Conservation (phyloP, 2,797 vertebrate genomes). For the Gastrophryne carolinensis region DNA sequence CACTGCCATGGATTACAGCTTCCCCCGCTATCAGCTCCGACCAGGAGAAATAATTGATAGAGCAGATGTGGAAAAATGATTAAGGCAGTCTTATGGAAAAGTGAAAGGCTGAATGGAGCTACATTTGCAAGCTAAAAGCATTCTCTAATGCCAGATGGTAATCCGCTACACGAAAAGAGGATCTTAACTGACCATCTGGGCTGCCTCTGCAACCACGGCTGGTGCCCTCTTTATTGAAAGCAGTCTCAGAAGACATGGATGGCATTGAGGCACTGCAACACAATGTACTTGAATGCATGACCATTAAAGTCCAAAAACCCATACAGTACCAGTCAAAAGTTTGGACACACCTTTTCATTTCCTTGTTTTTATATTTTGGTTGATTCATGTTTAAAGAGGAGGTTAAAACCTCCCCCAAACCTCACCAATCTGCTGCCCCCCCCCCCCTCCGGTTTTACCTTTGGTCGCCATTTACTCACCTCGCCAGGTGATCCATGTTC, state of each 20-base stretch:
- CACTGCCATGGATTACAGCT: no score
- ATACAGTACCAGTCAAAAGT: no score
- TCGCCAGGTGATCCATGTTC: no score
- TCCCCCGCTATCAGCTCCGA: no score
- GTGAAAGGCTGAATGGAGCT: conserved; percentile 35
- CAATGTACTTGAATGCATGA: neutral
- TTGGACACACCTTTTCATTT: no score
- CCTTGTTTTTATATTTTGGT: no score
- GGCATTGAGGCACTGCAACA: no score
- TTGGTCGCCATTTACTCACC: no score
- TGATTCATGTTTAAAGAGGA: no score
- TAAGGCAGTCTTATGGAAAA: conserved; percentile 27
- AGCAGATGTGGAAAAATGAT: conserved; percentile 21
- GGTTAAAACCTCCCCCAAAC: no score
- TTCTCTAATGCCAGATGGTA: conserved; percentile 47
- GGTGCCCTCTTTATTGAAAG: conserved; percentile 7
- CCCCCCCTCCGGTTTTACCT: no score
- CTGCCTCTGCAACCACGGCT: conserved; percentile 20
- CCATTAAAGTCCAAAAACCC: neutral
- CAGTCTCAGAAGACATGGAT: conserved; percentile 4
- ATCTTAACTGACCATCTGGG: conserved; percentile 52
- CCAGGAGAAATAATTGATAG: conserved; percentile 1
- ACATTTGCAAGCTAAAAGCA: conserved; percentile 36
- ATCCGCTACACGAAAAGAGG: conserved; percentile 44
- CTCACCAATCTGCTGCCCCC: no score